Conservation (phyloP, 2,113 vertebrate genomes). For the Catagonus wagneri region DNA sequence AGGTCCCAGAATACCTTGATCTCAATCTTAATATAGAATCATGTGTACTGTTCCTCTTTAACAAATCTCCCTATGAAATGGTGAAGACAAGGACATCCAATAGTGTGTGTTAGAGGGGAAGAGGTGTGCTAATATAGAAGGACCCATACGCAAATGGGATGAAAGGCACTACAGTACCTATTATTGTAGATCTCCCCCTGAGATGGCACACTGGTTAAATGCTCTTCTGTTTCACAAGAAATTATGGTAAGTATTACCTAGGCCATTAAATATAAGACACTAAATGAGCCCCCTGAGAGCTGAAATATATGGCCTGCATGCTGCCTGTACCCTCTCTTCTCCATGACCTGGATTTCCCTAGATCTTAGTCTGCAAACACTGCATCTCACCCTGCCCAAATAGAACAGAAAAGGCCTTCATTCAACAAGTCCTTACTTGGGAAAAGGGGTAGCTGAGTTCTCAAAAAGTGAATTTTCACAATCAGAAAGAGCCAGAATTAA, state of each 20-base stretch:
- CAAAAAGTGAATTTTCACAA: background rate
- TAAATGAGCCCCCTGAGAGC: background rate
- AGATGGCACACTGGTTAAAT: background rate
- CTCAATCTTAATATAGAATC: background rate
- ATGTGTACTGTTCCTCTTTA: background rate
- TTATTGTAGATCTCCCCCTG: background rate
- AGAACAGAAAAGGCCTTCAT: background rate
- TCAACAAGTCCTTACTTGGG: background rate
- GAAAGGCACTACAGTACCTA: background rate
- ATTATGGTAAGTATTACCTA: background rate
- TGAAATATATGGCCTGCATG: background rate
- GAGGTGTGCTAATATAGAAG: background rate
- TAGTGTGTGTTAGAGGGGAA: background rate
- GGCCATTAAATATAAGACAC: background rate
- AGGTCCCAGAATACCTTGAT: background rate
- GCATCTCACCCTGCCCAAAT: background rate
- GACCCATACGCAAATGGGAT: background rate
- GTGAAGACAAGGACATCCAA: background rate
- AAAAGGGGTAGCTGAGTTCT: background rate
- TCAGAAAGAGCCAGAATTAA: slow-evolving; percentile 21
- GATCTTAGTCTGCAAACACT: background rate
- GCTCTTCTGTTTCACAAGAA: background rate
- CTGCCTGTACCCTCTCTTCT: background rate
- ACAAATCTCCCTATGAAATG: background rate
- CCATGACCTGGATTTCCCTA: background rate